Percentiles rank a stretch among this genome's conserved stretches.
phyloP scores from a whole-genome alignment of 2,888 invertebrate species.

The Resseliella maxima region DNA sequence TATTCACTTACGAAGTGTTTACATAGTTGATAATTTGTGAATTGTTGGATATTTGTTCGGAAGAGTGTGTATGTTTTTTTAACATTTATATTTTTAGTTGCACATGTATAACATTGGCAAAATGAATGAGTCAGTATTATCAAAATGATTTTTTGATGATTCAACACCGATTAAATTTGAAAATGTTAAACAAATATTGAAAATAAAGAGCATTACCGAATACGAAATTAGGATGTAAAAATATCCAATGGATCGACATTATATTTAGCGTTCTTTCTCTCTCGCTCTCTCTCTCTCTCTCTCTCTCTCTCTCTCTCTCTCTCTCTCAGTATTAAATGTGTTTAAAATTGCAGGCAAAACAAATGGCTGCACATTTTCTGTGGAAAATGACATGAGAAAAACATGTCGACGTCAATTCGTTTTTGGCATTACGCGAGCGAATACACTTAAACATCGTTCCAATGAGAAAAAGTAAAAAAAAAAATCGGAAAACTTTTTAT shows the following conservation, averaged over 20 bases:
- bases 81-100: not conserved
- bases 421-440: not conserved
- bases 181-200: not conserved
- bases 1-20: not conserved
- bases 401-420: not conserved
- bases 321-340: too few relatives aligned
- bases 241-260: not conserved
- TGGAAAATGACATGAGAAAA: not conserved
- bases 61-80: not conserved
- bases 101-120: not conserved
- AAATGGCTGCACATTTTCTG: not conserved
- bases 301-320: too few relatives aligned
- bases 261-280: too few relatives aligned
- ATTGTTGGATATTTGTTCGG: not conserved
- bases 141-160: not conserved
- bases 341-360: not conserved
- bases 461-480: not conserved
- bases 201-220: not conserved
- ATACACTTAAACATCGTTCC: not conserved
- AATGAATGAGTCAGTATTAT: not conserved
- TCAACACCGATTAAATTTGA: slow-evolving; percentile 19
- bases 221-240: not conserved
- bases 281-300: too few relatives aligned
- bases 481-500: not conserved
- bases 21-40: slow-evolving; percentile 21